Percentiles rank a stretch among this genome's conserved stretches.
Evolutionary conservation across 2,888 invertebrate species (phyloP).

Genomic region (Metellina segmentata): DNA sequence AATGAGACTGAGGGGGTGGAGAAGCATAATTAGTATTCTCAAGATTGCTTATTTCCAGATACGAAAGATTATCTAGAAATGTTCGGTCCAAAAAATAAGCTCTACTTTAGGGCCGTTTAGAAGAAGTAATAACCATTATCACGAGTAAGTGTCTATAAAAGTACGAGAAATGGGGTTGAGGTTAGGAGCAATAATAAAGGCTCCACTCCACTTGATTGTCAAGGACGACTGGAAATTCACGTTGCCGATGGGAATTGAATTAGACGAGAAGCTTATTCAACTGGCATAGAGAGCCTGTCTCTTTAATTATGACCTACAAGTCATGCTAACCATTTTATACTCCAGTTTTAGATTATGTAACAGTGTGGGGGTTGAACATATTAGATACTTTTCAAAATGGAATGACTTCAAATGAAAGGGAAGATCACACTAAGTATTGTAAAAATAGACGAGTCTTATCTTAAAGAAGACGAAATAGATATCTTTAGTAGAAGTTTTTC

Average conservation of each 20-base stretch:
- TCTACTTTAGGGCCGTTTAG: conserved; percentile 13
- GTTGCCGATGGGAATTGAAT: conserved; percentile 5
- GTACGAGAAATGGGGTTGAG: conserved; percentile 17
- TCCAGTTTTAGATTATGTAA: not conserved
- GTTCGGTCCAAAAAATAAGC: not conserved
- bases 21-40: conserved; percentile 9
- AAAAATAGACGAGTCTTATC: too few relatives aligned
- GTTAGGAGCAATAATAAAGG: conserved; percentile 22
- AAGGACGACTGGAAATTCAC: conserved; percentile 2
- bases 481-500: too few relatives aligned
- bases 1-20: not conserved
- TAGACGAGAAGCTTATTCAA: not conserved
- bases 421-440: too few relatives aligned
- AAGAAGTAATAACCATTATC: conserved; percentile 27
- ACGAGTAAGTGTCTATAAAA: conserved; percentile 32
- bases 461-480: too few relatives aligned
- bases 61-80: conserved; percentile 20
- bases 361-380: not conserved
- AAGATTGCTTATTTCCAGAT: conserved; percentile 13
- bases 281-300: not conserved
- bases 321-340: not conserved
- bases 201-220: conserved; percentile 10
- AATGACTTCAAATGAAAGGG: too few relatives aligned
- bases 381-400: too few relatives aligned
- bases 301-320: not conserved